phyloP scores from a whole-genome alignment of 2,888 invertebrate genomes.

The Drosophila tripunctata region DNA sequence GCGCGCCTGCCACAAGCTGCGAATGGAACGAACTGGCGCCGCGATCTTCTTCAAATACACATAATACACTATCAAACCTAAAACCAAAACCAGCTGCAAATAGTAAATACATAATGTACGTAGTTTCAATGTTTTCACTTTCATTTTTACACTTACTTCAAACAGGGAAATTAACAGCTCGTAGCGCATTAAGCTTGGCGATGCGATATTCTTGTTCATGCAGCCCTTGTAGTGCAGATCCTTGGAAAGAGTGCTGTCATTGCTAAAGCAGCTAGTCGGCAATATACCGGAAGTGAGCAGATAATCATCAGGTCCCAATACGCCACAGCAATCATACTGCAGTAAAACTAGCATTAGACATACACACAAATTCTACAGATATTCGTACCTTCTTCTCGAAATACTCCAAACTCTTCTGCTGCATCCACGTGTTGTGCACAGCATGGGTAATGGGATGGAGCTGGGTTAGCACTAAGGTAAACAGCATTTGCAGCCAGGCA shows the following conservation, averaged over 20 bases:
- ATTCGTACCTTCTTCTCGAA: constrained; percentile 34
- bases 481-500: constrained; percentile 39
- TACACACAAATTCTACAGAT: neutral
- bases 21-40: constrained; percentile 6
- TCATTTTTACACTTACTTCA: constrained; percentile 5
- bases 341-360: neutral
- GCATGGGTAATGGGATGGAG: constrained; percentile 6
- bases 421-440: constrained; percentile 35
- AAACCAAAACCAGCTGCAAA: constrained; percentile 19
- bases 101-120: neutral
- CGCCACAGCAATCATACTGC: constrained; percentile 56
- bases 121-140: too few species aligned
- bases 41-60: constrained; percentile 12
- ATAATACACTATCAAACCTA: neutral
- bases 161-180: constrained; percentile 7
- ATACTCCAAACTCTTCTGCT: neutral
- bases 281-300: neutral
- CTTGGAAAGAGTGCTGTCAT: neutral
- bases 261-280: constrained; percentile 47
- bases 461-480: constrained; percentile 27
- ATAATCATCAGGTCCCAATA: constrained; percentile 53
- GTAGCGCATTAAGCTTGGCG: fast-evolving
- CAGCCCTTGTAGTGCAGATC: constrained; percentile 29
- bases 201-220: neutral
- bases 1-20: neutral